These are phyloP conservation scores for Norana najaformis DNA, from an alignment of 2,888 invertebrate genomes.

Conservation along the genomic window DNA sequence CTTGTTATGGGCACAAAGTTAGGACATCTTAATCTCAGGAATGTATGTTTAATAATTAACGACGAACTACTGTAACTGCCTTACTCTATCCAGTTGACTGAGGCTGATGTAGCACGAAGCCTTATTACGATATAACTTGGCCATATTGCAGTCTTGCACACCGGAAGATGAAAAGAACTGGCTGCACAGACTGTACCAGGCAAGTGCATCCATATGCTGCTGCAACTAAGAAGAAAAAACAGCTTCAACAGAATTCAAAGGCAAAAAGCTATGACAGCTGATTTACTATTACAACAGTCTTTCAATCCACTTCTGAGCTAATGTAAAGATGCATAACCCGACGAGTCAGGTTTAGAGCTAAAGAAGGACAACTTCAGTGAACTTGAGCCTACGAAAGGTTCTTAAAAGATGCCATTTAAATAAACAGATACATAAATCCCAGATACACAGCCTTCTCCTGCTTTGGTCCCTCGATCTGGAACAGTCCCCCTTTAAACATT, in stretches of 20 bases:
- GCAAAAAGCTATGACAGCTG: neutral
- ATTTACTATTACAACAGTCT: too few species aligned
- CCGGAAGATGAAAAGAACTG: slow-evolving; percentile 51
- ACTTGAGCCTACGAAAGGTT: too few species aligned
- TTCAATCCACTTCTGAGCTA: too few species aligned
- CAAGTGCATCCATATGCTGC: slow-evolving; percentile 46
- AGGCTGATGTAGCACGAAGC: slow-evolving; percentile 52
- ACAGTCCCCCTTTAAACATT: too few species aligned
- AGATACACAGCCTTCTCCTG: neutral
- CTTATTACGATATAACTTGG: slow-evolving; percentile 57
- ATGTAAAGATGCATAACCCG: neutral
- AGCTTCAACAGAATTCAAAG: neutral
- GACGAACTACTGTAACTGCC: too few species aligned
- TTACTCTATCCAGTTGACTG: slow-evolving; percentile 49
- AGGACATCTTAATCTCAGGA: too few species aligned
- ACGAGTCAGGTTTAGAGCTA: too few species aligned
- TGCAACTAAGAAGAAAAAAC: neutral
- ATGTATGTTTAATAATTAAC: too few species aligned
- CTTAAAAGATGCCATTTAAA: too few species aligned
- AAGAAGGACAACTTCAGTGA: too few species aligned
- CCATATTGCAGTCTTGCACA: slow-evolving; percentile 49
- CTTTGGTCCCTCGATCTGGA: too few species aligned
- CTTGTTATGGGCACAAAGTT: too few species aligned
- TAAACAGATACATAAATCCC: neutral
- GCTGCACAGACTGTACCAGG: slow-evolving; percentile 58